Evolutionary conservation across 2,888 invertebrate species (phyloP).

Genomic region (Mythimna vitellina): DNA sequence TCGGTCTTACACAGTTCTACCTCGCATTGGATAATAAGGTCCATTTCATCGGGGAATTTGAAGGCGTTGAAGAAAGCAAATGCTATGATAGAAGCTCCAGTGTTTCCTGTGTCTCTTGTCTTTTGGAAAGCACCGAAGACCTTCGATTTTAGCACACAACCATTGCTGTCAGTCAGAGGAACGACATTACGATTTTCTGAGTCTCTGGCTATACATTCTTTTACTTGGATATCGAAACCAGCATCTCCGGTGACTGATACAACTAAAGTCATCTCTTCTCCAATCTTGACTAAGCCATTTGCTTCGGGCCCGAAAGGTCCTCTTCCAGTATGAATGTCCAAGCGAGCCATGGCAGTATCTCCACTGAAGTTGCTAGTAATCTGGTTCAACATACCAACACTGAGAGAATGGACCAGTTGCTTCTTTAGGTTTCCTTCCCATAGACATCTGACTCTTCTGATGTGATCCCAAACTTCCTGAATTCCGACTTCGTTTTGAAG

Average conservation of each 20-base stretch:
- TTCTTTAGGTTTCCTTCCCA: slow-evolving; percentile 96
- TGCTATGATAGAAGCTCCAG: slow-evolving; percentile 94
- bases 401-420: slow-evolving; percentile 93
- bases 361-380: slow-evolving; percentile 96
- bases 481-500: slow-evolving; percentile 95
- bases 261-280: slow-evolving; percentile 95
- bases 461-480: slow-evolving; percentile 95
- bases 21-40: slow-evolving; percentile 95
- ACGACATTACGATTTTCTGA: slow-evolving; percentile 92
- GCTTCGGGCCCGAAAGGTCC: slow-evolving; percentile 95
- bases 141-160: slow-evolving; percentile 95
- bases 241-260: slow-evolving; percentile 95
- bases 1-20: slow-evolving; percentile 95
- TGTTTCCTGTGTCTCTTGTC: slow-evolving; percentile 93
- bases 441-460: slow-evolving; percentile 94
- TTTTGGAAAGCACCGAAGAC: slow-evolving; percentile 96
- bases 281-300: slow-evolving; percentile 94
- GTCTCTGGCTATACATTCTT: slow-evolving; percentile 94
- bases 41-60: slow-evolving; percentile 96
- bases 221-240: slow-evolving; percentile 94
- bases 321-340: slow-evolving; percentile 94
- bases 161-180: slow-evolving; percentile 93
- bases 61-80: slow-evolving; percentile 95
- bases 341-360: slow-evolving; percentile 95
- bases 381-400: slow-evolving; percentile 95